Evolutionary conservation across 2,888 invertebrate species (phyloP).

Genomic region (Lapara coniferarum): DNA sequence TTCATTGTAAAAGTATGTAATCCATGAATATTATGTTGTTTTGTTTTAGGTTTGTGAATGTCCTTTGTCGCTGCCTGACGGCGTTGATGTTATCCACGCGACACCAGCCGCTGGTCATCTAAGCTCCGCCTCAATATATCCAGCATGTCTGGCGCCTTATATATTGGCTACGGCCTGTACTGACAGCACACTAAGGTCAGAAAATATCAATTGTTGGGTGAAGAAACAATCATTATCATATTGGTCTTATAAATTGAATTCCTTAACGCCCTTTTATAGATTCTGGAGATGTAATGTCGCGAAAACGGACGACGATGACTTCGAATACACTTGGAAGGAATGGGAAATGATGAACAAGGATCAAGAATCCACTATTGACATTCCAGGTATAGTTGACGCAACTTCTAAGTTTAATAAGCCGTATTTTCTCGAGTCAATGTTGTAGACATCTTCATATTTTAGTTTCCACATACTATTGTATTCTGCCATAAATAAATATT

Average conservation of each 20-base stretch:
- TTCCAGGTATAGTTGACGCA: constrained; percentile 83
- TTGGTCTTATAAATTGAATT: neutral
- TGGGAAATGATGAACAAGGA: constrained; percentile 94
- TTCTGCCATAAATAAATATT: no score
- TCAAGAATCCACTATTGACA: constrained; percentile 86
- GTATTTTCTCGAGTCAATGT: no score
- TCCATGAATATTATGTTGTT: neutral
- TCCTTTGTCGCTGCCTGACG: constrained; percentile 92
- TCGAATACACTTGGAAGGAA: constrained; percentile 90
- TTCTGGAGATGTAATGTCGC: constrained; percentile 93
- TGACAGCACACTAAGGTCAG: constrained; percentile 91
- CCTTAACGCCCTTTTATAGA: constrained; percentile 61
- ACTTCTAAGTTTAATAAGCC: neutral
- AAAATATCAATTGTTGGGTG: neutral
- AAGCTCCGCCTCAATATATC: constrained; percentile 98
- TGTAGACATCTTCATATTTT: no score
- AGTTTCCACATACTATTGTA: no score
- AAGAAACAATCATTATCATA: neutral
- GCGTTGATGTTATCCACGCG: constrained; percentile 96
- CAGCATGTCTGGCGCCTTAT: constrained; percentile 99
- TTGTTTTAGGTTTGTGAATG: constrained; percentile 90
- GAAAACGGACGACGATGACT: constrained; percentile 75
- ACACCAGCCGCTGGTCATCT: constrained; percentile 98
- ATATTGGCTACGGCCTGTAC: constrained; percentile 97
- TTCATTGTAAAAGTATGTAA: no score